Evolutionary conservation across 2,113 vertebrate species (phyloP), one percentile per base, ranked within the genome.

Genomic region (Lampris megalopsis): DNA sequence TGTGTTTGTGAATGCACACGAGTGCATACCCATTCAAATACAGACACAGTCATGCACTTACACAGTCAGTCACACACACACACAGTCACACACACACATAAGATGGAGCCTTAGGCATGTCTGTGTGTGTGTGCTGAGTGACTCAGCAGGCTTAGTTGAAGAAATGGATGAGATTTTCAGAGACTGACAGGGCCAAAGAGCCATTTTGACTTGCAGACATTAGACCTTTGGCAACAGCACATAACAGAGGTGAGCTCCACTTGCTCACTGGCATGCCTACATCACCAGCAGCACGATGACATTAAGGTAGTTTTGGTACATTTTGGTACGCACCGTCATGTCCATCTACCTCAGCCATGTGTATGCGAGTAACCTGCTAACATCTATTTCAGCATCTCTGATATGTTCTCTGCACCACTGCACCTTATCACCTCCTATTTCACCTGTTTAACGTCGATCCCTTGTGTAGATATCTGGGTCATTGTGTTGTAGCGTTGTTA

Each of bases 71-170:
- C 43, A 45, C 43, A n/a, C 50, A 64, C 58, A 72, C 56, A 68
- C 57, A 59, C 35, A 40, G 1, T 6, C 6, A 24, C 57, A 59
- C 9, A 59, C 7, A 49, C 35, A 75, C 37, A 40, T 67, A 35
- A 42, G 45, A 53, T 13, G 49, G 4, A 71, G 73, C 60, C 65
- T 3, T 62, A 53, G 42, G 68, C 42, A 1, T 64, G 43, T 1
- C 7, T 8, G n/a, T n/a, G 38, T 63, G 52, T 50, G n/a, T 62
- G 36, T 0, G 10, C 4, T 41, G 60, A 42, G 53, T 75, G 71
- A 82, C 68, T 84, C 75, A 82, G 78, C 68, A 83, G 64, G 67
- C 64, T 60, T 0, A 9, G 50, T 82, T 68, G 74, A 65, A 70
- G 74, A 80, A 79, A 84, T 73, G 54, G 10, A 73, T 72, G 78